Evolutionary conservation across 2,888 invertebrate species (phyloP), one percentile per base, ranked within the genome.

Genomic region (Dendrolimus houi): DNA sequence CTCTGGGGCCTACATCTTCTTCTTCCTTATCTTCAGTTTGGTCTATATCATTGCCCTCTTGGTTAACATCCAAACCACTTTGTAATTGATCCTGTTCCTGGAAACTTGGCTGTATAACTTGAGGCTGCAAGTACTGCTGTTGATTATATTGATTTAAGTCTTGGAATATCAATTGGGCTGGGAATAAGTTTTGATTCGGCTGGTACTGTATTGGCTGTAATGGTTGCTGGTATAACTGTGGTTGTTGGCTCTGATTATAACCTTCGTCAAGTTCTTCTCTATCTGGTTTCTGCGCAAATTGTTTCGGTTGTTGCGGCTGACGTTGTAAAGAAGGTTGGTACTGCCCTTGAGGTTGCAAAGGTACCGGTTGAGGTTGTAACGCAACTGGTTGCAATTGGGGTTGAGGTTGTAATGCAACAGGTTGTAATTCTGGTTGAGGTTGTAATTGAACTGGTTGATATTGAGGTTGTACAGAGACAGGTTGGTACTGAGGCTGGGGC

Each of bases 1-100:
- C 85, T 41, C 68, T 81, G 54, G 70, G 67, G n/a, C 71, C 77
- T 54, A 74, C 75, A 42, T 78, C 74, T 52, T 74, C 71, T 53
- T 69, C 73, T 1, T 74, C 74, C 55, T 75, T 70, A 29, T 79
- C 75, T 56, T 80, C 77, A 17, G 63, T 62, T 57, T 76, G 72
- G 1, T 86, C 86, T 8, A 89, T 67, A 12, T 75, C 81, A 62
- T 90, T 88, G 0, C 83, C 87, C 67, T 85, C 78, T 61, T 84
- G 85, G 62, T 87, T 81, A 8, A 76, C 67, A 60, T 89, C 82
- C 8, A 88, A 56, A 10, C 87, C 89, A 59, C 87, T 88, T 60
- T 89, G 89, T 12, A 83, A 66, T 54, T 75, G 66, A 58, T 74
- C 74, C 58, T 77, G 79, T 1, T 69, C 70, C 64, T 77, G 76